Conservation (phyloP, 2,888 invertebrate genomes). For the Drosophila koepferae region DNA sequence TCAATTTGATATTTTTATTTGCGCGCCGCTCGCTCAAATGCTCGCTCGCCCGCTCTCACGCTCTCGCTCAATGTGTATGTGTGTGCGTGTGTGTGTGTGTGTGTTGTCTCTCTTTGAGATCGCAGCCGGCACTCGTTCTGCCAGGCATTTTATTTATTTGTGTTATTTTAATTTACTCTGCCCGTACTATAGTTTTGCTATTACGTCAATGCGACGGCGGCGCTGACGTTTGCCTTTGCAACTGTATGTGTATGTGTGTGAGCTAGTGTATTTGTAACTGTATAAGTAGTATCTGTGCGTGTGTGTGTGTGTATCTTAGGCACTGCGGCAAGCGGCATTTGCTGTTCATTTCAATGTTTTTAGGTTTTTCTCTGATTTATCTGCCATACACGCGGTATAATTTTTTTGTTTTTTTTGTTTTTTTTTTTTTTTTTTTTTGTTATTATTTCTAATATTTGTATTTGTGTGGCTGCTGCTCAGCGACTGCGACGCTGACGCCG, state of each 20-base stretch:
- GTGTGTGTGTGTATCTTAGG: constrained; percentile 39
- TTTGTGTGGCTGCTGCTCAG: constrained; percentile 35
- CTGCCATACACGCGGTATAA: constrained; percentile 56
- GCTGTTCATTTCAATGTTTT: constrained; percentile 78
- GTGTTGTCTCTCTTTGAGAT: constrained; percentile 23
- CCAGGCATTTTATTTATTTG: constrained; percentile 70
- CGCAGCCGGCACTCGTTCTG: constrained; percentile 45
- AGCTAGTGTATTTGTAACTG: constrained; percentile 37
- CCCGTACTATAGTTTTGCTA: constrained; percentile 64
- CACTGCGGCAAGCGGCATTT: constrained; percentile 70
- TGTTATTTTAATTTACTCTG: constrained; percentile 76
- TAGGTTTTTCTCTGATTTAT: constrained; percentile 74
- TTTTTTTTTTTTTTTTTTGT: constrained; percentile 27
- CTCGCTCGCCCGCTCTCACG: constrained; percentile 8
- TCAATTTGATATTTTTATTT: constrained; percentile 67
- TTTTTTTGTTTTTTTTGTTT: constrained; percentile 17
- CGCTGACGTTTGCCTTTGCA: constrained; percentile 69
- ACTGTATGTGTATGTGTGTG: constrained; percentile 18
- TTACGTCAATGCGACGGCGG: constrained; percentile 77
- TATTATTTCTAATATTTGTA: constrained; percentile 65
- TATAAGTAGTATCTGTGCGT: constrained; percentile 21
- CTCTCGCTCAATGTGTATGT: background rate
- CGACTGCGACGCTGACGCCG: constrained; percentile 28
- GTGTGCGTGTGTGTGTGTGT: background rate
- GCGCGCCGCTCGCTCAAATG: constrained; percentile 29